Conservation (phyloP, 2,113 vertebrate species). For the Dipodomys stephensi region DNA sequence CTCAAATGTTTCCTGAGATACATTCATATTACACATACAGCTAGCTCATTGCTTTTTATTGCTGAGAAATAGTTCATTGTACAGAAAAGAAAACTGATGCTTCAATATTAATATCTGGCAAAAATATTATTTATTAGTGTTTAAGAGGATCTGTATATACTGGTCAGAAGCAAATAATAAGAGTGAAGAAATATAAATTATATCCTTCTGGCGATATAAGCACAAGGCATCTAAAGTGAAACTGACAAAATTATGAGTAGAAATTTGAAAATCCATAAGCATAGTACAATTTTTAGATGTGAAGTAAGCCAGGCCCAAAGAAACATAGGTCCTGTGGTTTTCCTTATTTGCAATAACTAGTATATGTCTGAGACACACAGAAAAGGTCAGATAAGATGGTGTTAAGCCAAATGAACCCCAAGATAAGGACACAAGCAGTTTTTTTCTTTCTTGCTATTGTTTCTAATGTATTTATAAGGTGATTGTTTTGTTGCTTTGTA, state of each 20-base stretch:
- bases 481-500: too few relatives aligned
- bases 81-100: neutral
- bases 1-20: neutral
- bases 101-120: neutral
- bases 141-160: neutral
- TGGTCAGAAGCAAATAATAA: conserved; percentile 27
- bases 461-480: too few relatives aligned
- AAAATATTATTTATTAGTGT: neutral
- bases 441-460: too few relatives aligned
- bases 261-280: conserved; percentile 2
- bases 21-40: neutral
- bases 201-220: neutral
- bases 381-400: too few relatives aligned
- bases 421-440: too few relatives aligned
- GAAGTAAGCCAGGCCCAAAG: too few relatives aligned
- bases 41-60: neutral
- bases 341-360: too few relatives aligned
- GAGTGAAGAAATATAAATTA: neutral
- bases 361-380: too few relatives aligned
- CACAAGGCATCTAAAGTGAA: conserved; percentile 21
- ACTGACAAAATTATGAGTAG: neutral
- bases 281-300: neutral
- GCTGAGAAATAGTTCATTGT: neutral
- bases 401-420: too few relatives aligned
- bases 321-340: too few relatives aligned